These are phyloP conservation scores for Junonia oenone DNA, from an alignment of 2,888 invertebrate species.

Conservation along the genomic window DNA sequence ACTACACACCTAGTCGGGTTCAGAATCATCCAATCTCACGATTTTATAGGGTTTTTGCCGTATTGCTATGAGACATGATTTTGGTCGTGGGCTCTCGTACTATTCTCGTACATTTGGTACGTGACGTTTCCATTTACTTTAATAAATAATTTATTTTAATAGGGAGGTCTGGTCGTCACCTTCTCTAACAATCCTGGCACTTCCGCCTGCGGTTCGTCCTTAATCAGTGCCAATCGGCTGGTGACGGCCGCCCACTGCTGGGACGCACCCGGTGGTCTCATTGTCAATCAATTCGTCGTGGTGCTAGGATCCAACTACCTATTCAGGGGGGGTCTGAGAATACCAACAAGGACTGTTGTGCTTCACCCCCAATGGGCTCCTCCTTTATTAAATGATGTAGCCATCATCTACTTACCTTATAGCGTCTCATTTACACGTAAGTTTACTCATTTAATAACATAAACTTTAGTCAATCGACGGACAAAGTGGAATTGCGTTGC, in stretches of 20 bases:
- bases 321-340: slow-evolving; percentile 16
- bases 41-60: too few relatives aligned
- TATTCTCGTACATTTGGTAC: too few relatives aligned
- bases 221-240: slow-evolving; percentile 2
- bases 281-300: slow-evolving; percentile 6
- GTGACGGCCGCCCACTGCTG: slow-evolving; percentile 22
- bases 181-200: slow-evolving; percentile 7
- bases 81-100: too few relatives aligned
- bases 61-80: too few relatives aligned
- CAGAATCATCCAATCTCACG: too few relatives aligned
- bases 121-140: too few relatives aligned
- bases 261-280: slow-evolving; percentile 3
- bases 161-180: slow-evolving; percentile 18
- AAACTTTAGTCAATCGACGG: too few relatives aligned
- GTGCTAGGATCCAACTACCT: slow-evolving; percentile 18
- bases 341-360: slow-evolving; percentile 2
- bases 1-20: too few relatives aligned
- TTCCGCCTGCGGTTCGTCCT: slow-evolving; percentile 10
- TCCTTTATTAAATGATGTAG: slow-evolving; percentile 10
- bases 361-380: slow-evolving; percentile 14
- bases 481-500: too few relatives aligned
- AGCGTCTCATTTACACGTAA: slow-evolving; percentile 6
- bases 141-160: background rate
- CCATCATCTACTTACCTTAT: slow-evolving; percentile 1
- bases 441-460: too few relatives aligned